Evolutionary conservation across 2,113 vertebrate genomes (phyloP), one percentile per base, ranked within the genome.

Genomic region (Microcebus murinus): DNA sequence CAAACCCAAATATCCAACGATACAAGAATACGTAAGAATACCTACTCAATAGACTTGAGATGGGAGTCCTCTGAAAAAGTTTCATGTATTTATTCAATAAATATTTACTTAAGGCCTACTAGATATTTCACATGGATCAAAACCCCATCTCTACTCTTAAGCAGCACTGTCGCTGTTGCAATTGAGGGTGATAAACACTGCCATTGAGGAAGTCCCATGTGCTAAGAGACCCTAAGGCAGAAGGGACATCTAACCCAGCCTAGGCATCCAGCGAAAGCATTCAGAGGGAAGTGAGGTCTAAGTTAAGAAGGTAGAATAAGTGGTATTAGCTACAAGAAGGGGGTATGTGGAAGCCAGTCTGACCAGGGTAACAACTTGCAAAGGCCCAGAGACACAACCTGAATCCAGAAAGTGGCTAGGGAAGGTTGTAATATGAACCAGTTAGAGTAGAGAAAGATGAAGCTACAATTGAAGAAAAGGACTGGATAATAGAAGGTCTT

Each of bases 51-150:
- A 76, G 55, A 90, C 36, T 57, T 90, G 59, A 76, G 36, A 25
- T 77, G 29, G 42, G 17, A 70, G 39, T 10, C 55, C 65, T 67
- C 15, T 31, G 67, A 81, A 67, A 85, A 81, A 21, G 36, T 86
- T 81, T 80, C 42, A 96, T 52, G 70, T 57, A 57, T 57, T 57
- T 50, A 87, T 70, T 93, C 63, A 90, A n/a, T 77, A 74, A 93
- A 12, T 63, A 84, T 52, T 90, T 79, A 25, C 86, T 65, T 63
- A 90, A 92, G 14, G 23, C 83, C 89, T 65, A n/a, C 3, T 55
- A 36, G 31, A 23, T 82, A 55, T 39, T 55, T 23, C 17, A 25
- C 39, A 10, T 23, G 31, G 36, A 71, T 34, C 48, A 83, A 82
- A 79, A 39, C 50, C 5, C 29, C 21, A 36, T 61, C 63, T 42